phyloP scores from a whole-genome alignment of 2,888 invertebrate genomes.

The Nemoura dubitans region DNA sequence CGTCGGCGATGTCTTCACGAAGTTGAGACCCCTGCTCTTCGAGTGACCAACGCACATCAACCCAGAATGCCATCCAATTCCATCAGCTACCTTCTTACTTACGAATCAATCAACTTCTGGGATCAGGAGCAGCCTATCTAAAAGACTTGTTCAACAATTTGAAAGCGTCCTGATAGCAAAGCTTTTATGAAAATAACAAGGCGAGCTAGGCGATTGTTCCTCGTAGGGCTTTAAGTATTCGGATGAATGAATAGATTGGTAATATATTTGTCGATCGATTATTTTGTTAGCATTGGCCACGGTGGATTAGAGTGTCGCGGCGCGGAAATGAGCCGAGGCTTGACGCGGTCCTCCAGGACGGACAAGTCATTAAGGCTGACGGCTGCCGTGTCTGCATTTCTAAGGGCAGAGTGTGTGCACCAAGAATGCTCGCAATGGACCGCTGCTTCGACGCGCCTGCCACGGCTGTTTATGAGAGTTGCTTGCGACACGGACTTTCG shows the following conservation, averaged over 20 bases:
- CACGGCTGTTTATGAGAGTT: background rate
- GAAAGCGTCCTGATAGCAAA: slow-evolving; percentile 10
- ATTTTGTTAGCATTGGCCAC: slow-evolving; percentile 27
- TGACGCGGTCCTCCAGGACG: background rate
- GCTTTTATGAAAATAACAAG: slow-evolving; percentile 29
- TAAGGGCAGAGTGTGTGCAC: background rate
- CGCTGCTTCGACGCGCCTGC: background rate
- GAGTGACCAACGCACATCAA: background rate
- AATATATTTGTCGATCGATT: slow-evolving; percentile 24
- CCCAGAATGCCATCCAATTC: background rate
- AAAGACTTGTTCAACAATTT: slow-evolving; percentile 23
- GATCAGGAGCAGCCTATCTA: background rate
- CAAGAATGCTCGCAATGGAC: background rate
- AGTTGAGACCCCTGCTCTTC: background rate
- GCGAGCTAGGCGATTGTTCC: slow-evolving; percentile 16
- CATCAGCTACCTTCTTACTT: background rate
- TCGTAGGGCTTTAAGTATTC: slow-evolving; percentile 18
- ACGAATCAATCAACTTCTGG: background rate
- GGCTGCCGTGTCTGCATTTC: background rate
- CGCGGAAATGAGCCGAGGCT: background rate
- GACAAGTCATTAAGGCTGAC: background rate
- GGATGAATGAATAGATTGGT: slow-evolving; percentile 26
- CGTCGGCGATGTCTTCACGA: background rate
- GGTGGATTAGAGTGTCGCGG: slow-evolving; percentile 13
- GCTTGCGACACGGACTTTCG: background rate